Percentiles rank a stretch among this genome's conserved stretches.
These are phyloP conservation scores for Lacanobia oleracea DNA, from an alignment of 2,888 invertebrate genomes.

Conservation along the genomic window DNA sequence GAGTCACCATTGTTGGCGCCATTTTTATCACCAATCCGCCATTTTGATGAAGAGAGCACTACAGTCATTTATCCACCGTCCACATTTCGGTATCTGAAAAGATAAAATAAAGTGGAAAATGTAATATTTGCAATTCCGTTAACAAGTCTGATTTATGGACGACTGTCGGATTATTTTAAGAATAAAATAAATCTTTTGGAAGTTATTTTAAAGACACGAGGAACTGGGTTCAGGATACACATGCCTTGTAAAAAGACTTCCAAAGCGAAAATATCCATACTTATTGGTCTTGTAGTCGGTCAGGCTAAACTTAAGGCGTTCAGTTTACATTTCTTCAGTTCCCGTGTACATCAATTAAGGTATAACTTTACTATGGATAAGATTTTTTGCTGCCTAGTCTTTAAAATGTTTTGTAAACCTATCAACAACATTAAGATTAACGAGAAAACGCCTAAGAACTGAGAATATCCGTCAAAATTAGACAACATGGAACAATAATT, in stretches of 20 bases:
- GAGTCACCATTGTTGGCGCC: conserved; percentile 83
- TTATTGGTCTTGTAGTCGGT: background rate
- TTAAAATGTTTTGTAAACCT: background rate
- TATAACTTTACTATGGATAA: background rate
- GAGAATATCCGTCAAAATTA: conserved; percentile 26
- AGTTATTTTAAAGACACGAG: background rate
- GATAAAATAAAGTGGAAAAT: conserved; percentile 63
- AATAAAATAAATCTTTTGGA: conserved; percentile 8
- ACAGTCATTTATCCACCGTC: conserved; percentile 53
- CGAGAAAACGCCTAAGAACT: conserved; percentile 7
- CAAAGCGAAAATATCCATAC: background rate
- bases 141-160: conserved; percentile 47
- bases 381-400: background rate
- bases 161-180: conserved; percentile 34
- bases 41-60: conserved; percentile 68
- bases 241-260: background rate
- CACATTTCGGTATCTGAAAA: conserved; percentile 76
- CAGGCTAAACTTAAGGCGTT: background rate
- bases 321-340: background rate
- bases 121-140: conserved; percentile 54
- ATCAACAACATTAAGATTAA: conserved; percentile 2
- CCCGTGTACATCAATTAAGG: background rate
- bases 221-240: background rate
- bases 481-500: conserved; percentile 66
- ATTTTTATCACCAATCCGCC: conserved; percentile 74